Percentiles rank a stretch among this genome's conserved stretches.
phyloP scores from a whole-genome alignment of 2,888 invertebrate genomes.

The Athripsodes cinereus region DNA sequence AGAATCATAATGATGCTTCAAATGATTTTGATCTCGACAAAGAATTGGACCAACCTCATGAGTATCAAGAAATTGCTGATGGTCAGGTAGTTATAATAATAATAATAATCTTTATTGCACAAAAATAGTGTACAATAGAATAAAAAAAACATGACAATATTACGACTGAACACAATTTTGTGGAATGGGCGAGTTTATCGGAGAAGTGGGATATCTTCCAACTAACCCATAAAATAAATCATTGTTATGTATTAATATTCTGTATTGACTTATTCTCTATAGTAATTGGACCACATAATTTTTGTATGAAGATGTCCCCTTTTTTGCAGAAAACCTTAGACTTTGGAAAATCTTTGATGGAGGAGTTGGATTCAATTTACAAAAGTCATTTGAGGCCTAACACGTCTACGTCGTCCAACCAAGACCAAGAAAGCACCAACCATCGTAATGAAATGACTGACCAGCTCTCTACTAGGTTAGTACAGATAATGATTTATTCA shows the following conservation, averaged over 20 bases:
- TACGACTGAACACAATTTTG: too few species aligned
- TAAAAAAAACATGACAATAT: too few species aligned
- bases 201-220: too few species aligned
- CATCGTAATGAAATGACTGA: slow-evolving; percentile 65
- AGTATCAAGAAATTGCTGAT: slow-evolving; percentile 79
- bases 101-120: too few species aligned
- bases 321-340: slow-evolving; percentile 48
- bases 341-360: slow-evolving; percentile 83
- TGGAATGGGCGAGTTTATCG: too few species aligned
- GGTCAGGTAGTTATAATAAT: slow-evolving; percentile 14
- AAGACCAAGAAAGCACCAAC: slow-evolving; percentile 51
- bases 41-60: slow-evolving; percentile 48
- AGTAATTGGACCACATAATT: too few species aligned
- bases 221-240: too few species aligned
- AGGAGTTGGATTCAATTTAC: slow-evolving; percentile 87
- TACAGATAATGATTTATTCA: too few species aligned
- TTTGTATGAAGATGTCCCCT: too few species aligned
- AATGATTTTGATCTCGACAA: slow-evolving; percentile 8
- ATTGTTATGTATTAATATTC: too few species aligned
- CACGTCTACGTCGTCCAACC: slow-evolving; percentile 34
- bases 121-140: too few species aligned
- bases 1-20: slow-evolving; percentile 9
- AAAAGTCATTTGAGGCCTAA: slow-evolving; percentile 41
- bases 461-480: slow-evolving; percentile 43
- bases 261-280: too few species aligned